These are phyloP conservation scores for Diadegma fenestrale DNA, from an alignment of 2,888 invertebrate species.

Conservation along the genomic window DNA sequence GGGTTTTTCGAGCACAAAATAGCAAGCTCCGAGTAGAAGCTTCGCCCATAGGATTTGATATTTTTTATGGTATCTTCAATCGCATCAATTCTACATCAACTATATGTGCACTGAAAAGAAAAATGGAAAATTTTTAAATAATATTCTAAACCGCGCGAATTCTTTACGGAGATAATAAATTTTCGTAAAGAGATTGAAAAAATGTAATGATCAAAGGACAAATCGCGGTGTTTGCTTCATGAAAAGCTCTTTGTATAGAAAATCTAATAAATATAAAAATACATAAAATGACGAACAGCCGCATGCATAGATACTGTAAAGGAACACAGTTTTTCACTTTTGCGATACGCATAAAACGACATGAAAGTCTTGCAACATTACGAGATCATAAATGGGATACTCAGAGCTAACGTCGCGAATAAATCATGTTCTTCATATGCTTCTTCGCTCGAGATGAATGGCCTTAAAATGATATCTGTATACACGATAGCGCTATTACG, in stretches of 20 bases:
- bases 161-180: background rate
- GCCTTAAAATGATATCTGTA: conserved; percentile 10
- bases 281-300: background rate
- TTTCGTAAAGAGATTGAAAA: background rate
- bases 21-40: background rate
- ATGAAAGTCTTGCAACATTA: conserved; percentile 52
- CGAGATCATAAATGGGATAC: conserved; percentile 51
- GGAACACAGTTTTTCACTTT: conserved; percentile 59
- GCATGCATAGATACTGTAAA: background rate
- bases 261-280: conserved; percentile 1
- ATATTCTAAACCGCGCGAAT: background rate
- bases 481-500: conserved; percentile 16
- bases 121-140: background rate
- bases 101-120: background rate
- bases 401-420: conserved; percentile 39
- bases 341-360: conserved; percentile 34
- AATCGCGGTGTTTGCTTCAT: background rate
- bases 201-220: background rate
- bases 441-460: conserved; percentile 24
- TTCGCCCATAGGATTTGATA: background rate
- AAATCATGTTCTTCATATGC: conserved; percentile 51
- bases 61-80: background rate
- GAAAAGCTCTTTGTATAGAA: conserved; percentile 5
- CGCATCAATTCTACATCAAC: background rate
- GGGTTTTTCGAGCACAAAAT: conserved; percentile 11